A percentile compares a stretch with the other conserved stretches of the same genome.
Conservation (phyloP, 2,113 vertebrate species). For the Acanthisitta chloris region DNA sequence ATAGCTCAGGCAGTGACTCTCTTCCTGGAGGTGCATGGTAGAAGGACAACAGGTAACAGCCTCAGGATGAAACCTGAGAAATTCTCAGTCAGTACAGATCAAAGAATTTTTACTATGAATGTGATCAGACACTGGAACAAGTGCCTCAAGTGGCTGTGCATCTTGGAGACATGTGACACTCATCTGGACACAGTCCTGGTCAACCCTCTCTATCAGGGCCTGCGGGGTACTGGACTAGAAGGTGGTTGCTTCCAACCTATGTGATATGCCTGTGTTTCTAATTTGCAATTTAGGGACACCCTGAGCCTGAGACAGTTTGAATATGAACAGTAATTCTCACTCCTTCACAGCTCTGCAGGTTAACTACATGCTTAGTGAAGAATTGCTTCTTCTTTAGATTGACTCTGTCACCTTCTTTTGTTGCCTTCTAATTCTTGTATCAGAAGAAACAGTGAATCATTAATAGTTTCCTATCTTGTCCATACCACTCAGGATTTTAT, state of each 20-base stretch:
- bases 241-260: accelerated
- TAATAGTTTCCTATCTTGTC: neutral
- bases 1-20: neutral
- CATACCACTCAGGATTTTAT: neutral
- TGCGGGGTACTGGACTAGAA: neutral
- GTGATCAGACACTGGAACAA: neutral
- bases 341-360: neutral
- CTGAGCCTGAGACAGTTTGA: neutral
- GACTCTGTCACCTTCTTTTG: neutral
- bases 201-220: neutral
- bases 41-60: neutral
- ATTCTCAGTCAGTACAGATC: neutral
- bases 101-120: neutral
- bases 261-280: neutral
- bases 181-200: neutral
- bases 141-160: neutral
- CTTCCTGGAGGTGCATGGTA: neutral
- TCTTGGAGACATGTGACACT: neutral
- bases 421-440: neutral
- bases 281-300: neutral
- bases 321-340: neutral
- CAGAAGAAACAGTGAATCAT: neutral
- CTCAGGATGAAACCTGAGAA: neutral
- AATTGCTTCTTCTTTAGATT: neutral
- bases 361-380: neutral